Conservation (phyloP, 1,140 invertebrate species). For the Ditylenchus dipsaci region DNA sequence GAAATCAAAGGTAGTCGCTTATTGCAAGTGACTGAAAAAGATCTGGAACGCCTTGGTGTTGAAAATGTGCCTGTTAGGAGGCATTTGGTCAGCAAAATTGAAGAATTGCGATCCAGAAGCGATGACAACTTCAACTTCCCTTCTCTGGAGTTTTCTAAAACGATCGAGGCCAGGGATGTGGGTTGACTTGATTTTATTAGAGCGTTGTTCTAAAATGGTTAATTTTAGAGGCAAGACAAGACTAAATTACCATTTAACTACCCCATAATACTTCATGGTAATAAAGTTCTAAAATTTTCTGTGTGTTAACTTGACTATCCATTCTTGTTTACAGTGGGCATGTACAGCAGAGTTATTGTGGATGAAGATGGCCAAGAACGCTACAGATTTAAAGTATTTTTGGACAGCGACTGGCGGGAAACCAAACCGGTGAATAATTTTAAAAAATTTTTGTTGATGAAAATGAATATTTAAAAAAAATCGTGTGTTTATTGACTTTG, state of each 20-base stretch:
- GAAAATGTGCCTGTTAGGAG: slow-evolving; percentile 35
- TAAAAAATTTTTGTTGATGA: not conserved
- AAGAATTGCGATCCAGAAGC: slow-evolving; percentile 17
- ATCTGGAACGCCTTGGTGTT: slow-evolving; percentile 45
- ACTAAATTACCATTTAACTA: slow-evolving; percentile 22
- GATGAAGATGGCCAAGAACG: not conserved
- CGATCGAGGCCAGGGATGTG: slow-evolving; percentile 10
- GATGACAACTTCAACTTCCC: slow-evolving; percentile 15
- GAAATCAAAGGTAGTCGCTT: slow-evolving; percentile 44
- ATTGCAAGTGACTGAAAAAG: slow-evolving; percentile 45
- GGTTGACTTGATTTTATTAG: not conserved
- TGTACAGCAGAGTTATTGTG: slow-evolving; percentile 31
- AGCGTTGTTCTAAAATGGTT: not conserved
- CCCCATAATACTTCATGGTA: slow-evolving; percentile 28
- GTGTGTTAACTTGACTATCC: too few species aligned
- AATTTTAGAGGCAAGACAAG: slow-evolving; percentile 30
- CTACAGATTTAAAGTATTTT: slow-evolving; percentile 41
- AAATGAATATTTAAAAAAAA: not conserved
- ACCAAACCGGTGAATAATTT: slow-evolving; percentile 5
- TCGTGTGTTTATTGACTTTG: too few species aligned
- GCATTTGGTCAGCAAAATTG: slow-evolving; percentile 31
- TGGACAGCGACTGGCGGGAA: slow-evolving; percentile 41
- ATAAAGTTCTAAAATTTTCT: too few species aligned
- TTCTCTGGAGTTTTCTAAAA: slow-evolving; percentile 9
- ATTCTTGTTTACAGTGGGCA: slow-evolving; percentile 9